Percentiles rank a stretch among this genome's conserved stretches.
These are phyloP conservation scores for Rhinoderma darwinii DNA, from an alignment of 2,113 vertebrate genomes.

Conservation along the genomic window DNA sequence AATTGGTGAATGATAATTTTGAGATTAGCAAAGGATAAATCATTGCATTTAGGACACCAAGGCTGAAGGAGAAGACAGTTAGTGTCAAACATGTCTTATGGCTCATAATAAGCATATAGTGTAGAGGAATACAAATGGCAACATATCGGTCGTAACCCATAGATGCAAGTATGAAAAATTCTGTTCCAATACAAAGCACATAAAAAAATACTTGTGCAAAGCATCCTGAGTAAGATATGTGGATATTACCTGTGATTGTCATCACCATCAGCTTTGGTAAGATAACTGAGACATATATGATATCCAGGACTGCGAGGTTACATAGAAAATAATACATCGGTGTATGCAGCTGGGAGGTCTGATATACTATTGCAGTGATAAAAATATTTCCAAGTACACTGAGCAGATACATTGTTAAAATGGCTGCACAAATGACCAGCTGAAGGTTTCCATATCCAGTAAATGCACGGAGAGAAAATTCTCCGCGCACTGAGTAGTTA, in stretches of 20 bases:
- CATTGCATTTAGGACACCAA: constrained; percentile 5
- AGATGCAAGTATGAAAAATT: constrained; percentile 16
- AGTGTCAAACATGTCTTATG: background rate
- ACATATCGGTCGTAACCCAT: constrained; percentile 54
- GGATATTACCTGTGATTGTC: background rate
- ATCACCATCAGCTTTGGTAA: constrained; percentile 12
- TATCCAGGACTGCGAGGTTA: constrained; percentile 21
- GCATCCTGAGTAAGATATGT: constrained; percentile 24
- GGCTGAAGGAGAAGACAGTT: background rate
- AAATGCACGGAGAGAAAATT: constrained; percentile 19
- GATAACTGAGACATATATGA: constrained; percentile 6
- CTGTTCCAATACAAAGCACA: constrained; percentile 14
- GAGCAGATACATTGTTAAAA: background rate
- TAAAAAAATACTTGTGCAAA: constrained; percentile 32
- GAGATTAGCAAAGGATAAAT: constrained; percentile 23
- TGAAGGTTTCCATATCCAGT: background rate
- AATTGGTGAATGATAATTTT: constrained; percentile 4
- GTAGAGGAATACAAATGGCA: constrained; percentile 41
- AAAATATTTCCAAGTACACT: constrained; percentile 1
- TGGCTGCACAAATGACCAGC: background rate
- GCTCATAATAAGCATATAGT: constrained; percentile 16
- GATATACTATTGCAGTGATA: background rate
- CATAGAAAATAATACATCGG: constrained; percentile 46
- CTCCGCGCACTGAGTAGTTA: background rate
- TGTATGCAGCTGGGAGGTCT: background rate